Conservation (phyloP, 2,888 invertebrate species). For the Drosophila setosimentum region DNA sequence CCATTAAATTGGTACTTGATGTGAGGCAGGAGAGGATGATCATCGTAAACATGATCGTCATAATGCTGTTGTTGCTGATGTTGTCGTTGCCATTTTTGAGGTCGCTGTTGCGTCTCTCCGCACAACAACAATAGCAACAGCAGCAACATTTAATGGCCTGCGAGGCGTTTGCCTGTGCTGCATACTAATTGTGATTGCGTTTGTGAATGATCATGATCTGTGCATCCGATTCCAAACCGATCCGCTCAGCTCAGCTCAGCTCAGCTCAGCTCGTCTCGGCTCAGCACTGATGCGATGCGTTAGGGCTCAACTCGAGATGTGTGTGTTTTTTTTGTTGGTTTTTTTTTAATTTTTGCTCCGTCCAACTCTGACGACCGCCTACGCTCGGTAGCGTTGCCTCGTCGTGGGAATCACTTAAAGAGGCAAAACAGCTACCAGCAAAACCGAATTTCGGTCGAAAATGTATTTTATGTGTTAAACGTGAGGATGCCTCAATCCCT, state of each 20-base stretch:
- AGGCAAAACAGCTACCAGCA: constrained; percentile 68
- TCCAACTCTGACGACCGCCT: constrained; percentile 40
- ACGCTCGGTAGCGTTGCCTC: constrained; percentile 58
- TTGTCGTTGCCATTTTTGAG: constrained; percentile 71
- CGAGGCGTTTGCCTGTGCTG: constrained; percentile 49
- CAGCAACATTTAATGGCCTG: constrained; percentile 65
- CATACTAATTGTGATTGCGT: constrained; percentile 66
- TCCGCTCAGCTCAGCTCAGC: constrained; percentile 20
- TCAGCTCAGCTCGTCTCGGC: background rate
- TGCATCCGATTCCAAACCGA: constrained; percentile 64
- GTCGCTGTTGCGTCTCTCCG: constrained; percentile 64
- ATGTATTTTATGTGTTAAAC: constrained; percentile 83
- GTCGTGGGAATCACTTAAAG: constrained; percentile 72
- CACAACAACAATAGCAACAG: constrained; percentile 39
- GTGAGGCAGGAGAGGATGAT: constrained; percentile 44
- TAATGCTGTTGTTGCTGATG: constrained; percentile 33
- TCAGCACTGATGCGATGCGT: constrained; percentile 46
- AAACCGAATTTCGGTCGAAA: constrained; percentile 73
- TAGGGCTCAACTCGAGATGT: constrained; percentile 27
- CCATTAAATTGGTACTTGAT: constrained; percentile 83
- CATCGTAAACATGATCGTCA: constrained; percentile 24
- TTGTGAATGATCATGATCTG: constrained; percentile 55
- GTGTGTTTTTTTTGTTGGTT: background rate
- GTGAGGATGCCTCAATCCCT: constrained; percentile 81
- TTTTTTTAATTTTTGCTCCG: background rate